Percentiles rank a stretch among this genome's conserved stretches.
Evolutionary conservation across 2,888 invertebrate species (phyloP).

Genomic region (Napeogenes inachia): DNA sequence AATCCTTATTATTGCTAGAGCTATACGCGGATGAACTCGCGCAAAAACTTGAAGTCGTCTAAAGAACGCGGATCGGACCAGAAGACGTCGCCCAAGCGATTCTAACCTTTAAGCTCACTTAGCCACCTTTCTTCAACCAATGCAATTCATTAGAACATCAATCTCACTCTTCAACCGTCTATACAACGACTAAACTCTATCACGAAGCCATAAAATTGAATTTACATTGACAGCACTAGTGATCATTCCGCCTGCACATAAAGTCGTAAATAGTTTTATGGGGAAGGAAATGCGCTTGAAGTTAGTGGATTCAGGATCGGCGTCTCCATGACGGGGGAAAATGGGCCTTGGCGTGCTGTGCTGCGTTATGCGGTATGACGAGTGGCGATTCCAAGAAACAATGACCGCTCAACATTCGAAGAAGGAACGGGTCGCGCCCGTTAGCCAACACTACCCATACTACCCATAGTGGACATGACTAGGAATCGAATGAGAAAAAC

Average conservation of each 20-base stretch:
- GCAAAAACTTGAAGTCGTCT: slow-evolving; percentile 70
- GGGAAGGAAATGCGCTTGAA: slow-evolving; percentile 56
- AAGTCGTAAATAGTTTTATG: slow-evolving; percentile 52
- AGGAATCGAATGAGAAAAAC: slow-evolving; percentile 71
- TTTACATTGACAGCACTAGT: slow-evolving; percentile 41
- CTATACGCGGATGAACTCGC: slow-evolving; percentile 61
- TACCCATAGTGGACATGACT: slow-evolving; percentile 53
- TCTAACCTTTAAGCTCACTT: slow-evolving; percentile 48
- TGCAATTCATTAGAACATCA: slow-evolving; percentile 53
- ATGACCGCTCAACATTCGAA: slow-evolving; percentile 64
- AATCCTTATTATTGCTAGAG: slow-evolving; percentile 62
- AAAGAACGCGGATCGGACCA: slow-evolving; percentile 72
- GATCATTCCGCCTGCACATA: slow-evolving; percentile 35
- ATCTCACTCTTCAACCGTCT: slow-evolving; percentile 45
- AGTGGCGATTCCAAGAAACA: slow-evolving; percentile 70
- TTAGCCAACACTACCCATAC: slow-evolving; percentile 49
- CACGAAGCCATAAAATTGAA: slow-evolving; percentile 53
- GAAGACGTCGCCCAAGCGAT: slow-evolving; percentile 48
- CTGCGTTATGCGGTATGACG: slow-evolving; percentile 59
- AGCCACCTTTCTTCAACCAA: slow-evolving; percentile 49
- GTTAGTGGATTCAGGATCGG: slow-evolving; percentile 56
- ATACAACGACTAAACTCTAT: slow-evolving; percentile 52
- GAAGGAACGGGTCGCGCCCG: slow-evolving; percentile 70
- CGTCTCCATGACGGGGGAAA: slow-evolving; percentile 52
- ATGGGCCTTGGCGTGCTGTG: slow-evolving; percentile 45